Evolutionary conservation across 2,113 vertebrate genomes (phyloP), one percentile per base, ranked within the genome.

Genomic region (Cacatua alba): DNA sequence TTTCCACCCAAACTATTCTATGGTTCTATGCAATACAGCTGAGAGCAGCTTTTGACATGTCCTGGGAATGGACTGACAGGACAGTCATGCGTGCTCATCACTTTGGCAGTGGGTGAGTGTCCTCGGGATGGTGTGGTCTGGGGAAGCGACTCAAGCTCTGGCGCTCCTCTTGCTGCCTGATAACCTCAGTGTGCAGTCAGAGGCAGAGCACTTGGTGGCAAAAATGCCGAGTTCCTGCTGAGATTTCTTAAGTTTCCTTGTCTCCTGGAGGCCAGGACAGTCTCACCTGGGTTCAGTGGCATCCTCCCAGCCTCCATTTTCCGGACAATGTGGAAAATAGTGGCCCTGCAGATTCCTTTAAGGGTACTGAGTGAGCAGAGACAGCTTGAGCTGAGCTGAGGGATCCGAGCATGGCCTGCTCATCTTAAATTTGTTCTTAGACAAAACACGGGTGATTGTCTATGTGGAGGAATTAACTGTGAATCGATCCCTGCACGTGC

Each of bases 311-410:
- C 26, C 49, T 48, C 67, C 44, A 4, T 37, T 67, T 88, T 65
- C 33, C 49, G 55, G 37, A 19, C 41, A 48, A 29, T 29, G 18
- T 31, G 49, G 43, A 74, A 62, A 69, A 46, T 4, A 60, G 41
- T 12, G 26, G 49, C 28, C 29, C 21, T 81, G 55, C 29, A 77
- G 53, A n/a, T 74, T 80, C 26, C 48, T 83, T 20, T 48, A 62
- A 28, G 43, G 7, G 17, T 55, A 19, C 10, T 18, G 48, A 39
- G 33, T 0, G 0, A 75, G 70, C 0, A 0, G 64, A 78, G 48
- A 20, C 13, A 24, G 80, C 35, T 41, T 68, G 51, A 78, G 20
- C 43, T 37, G 57, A 95, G 68, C 84, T 24, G 46, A 12, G 55
- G 39, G 39, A 69, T 59, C 21, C 0, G 4, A 53, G 55, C 29